Percentiles rank a stretch among this genome's conserved stretches.
phyloP scores from a whole-genome alignment of 2,797 vertebrate genomes.

The Tarsius wallacei region DNA sequence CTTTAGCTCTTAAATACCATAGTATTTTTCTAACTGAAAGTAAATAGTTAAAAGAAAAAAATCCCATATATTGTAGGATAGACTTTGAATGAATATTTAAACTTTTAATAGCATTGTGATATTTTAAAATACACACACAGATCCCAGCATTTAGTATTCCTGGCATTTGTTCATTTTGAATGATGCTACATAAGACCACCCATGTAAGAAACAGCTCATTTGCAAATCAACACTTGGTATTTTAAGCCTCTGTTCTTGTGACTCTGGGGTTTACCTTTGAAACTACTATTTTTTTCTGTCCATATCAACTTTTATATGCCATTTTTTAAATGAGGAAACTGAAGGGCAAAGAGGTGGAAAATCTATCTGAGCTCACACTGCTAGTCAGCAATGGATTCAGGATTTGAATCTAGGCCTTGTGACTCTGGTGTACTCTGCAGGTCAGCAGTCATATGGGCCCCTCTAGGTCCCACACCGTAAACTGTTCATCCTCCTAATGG shows the following conservation, averaged over 20 bases:
- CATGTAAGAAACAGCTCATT: background rate
- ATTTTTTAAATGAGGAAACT: background rate
- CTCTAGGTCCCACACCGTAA: background rate
- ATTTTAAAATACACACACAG: background rate
- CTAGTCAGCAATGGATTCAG: background rate
- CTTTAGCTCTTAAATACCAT: conserved; percentile 25
- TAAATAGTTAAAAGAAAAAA: conserved; percentile 15
- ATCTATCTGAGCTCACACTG: background rate
- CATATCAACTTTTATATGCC: background rate
- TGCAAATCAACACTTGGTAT: background rate
- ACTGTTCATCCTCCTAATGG: background rate
- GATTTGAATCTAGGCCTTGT: background rate
- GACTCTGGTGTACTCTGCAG: background rate
- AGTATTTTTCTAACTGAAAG: conserved; percentile 25
- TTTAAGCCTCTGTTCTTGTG: conserved; percentile 44
- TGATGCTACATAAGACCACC: background rate
- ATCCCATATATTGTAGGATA: background rate
- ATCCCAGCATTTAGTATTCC: conserved; percentile 23
- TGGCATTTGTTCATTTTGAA: background rate
- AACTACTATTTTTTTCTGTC: background rate
- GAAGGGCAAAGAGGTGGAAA: background rate
- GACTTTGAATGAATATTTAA: conserved; percentile 24
- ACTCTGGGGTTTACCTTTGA: conserved; percentile 11
- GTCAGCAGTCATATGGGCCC: background rate
- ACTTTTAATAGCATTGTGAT: background rate